Conservation (phyloP, 2,113 vertebrate genomes). For the Formicarius rufipectus region DNA sequence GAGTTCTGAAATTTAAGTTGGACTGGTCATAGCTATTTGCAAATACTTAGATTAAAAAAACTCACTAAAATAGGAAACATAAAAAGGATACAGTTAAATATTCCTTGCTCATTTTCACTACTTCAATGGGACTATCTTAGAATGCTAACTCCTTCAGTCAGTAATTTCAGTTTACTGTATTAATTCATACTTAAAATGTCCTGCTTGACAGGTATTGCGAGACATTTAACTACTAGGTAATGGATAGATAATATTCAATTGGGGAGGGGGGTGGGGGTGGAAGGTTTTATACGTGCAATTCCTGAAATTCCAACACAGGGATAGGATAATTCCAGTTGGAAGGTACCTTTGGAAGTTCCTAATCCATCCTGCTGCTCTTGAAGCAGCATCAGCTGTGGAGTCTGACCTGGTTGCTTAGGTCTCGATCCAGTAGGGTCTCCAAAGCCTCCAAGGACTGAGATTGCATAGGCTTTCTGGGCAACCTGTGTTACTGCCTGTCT, state of each 20-base stretch:
- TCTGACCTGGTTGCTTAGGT: background rate
- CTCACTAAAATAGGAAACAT: background rate
- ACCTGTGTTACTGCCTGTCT: background rate
- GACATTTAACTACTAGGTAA: constrained; percentile 5
- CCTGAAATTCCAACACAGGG: background rate
- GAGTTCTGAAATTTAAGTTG: background rate
- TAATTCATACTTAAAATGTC: constrained; percentile 17
- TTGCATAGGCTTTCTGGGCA: background rate
- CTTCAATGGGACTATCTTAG: background rate
- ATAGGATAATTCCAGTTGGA: background rate
- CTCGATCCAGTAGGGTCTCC: background rate
- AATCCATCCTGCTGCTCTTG: background rate
- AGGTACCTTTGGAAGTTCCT: background rate
- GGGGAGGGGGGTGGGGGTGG: background rate
- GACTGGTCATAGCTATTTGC: background rate
- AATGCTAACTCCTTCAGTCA: background rate
- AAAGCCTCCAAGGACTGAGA: background rate
- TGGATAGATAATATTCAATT: background rate
- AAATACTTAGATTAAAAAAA: background rate
- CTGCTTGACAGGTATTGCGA: background rate
- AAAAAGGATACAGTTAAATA: background rate
- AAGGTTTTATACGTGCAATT: background rate
- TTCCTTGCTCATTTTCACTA: background rate
- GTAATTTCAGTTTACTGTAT: constrained; percentile 35
- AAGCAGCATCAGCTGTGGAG: background rate